phyloP scores from a whole-genome alignment of 2,888 invertebrate genomes.

The Megamerina dolium region DNA sequence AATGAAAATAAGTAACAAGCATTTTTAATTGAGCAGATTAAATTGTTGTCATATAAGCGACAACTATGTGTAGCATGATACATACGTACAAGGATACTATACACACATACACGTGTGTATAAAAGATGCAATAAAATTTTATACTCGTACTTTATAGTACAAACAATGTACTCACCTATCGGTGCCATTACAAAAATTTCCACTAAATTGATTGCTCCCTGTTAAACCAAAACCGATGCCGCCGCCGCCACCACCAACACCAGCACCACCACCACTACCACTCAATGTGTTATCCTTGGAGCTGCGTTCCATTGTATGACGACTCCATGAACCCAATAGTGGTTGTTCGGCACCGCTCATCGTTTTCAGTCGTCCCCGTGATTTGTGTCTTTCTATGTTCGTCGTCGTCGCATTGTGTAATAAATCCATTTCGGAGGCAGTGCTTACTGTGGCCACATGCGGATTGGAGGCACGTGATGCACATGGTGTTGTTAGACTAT shows the following conservation, averaged over 20 bases:
- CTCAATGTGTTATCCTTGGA: constrained; percentile 53
- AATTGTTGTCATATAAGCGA: too few relatives aligned
- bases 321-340: constrained; percentile 63
- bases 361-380: constrained; percentile 62
- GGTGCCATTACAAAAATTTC: constrained; percentile 61
- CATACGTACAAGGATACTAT: too few relatives aligned
- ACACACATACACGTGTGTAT: background rate
- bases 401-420: constrained; percentile 50
- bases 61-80: too few relatives aligned
- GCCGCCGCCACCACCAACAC: too few relatives aligned
- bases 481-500: constrained; percentile 66
- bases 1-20: too few relatives aligned
- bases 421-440: constrained; percentile 69
- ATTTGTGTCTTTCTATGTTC: constrained; percentile 55
- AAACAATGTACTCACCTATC: constrained; percentile 53
- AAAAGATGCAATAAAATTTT: background rate
- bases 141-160: background rate
- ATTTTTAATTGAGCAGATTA: too few relatives aligned
- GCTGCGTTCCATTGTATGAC: constrained; percentile 51
- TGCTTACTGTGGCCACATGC: constrained; percentile 53
- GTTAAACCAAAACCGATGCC: too few relatives aligned
- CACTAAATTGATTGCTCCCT: constrained; percentile 58
- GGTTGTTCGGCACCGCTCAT: constrained; percentile 61
- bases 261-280: constrained; percentile 44
- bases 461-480: constrained; percentile 56